Percentiles rank a stretch among this genome's conserved stretches.
Conservation (phyloP, 2,888 invertebrate species). For the Pterobdella sp. region DNA sequence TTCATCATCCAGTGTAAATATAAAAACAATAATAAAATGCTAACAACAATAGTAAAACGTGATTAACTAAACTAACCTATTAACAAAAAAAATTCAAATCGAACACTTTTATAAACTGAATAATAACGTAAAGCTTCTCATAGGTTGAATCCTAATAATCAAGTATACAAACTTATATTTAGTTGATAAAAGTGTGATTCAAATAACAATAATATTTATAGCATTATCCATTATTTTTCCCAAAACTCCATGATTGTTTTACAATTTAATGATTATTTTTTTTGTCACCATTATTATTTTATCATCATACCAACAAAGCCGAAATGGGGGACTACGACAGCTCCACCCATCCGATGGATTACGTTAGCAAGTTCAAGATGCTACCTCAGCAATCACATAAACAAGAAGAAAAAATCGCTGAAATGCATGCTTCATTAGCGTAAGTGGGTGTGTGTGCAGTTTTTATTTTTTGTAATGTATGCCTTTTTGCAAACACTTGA, state of each 20-base stretch:
- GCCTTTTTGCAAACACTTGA: neutral
- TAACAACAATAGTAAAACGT: no score
- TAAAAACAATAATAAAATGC: no score
- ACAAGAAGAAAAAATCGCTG: conserved; percentile 85
- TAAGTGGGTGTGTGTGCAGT: conserved; percentile 38
- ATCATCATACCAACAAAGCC: conserved; percentile 61
- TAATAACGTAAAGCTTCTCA: no score
- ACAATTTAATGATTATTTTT: neutral
- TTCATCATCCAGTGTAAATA: conserved; percentile 81
- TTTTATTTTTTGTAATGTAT: neutral
- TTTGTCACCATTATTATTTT: neutral
- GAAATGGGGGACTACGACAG: conserved; percentile 89
- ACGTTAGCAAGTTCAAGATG: conserved; percentile 81
- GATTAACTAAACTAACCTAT: no score
- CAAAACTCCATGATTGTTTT: no score
- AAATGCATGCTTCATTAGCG: conserved; percentile 75
- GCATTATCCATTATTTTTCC: conserved; percentile 8
- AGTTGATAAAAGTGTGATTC: no score
- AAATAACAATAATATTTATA: no score
- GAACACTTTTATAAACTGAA: no score
- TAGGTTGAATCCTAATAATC: no score
- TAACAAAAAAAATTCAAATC: no score
- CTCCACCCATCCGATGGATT: conserved; percentile 72
- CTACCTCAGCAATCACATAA: conserved; percentile 82
- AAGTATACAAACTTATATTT: no score